A percentile compares a stretch with the other conserved stretches of the same genome.
phyloP scores from a whole-genome alignment of 2,797 vertebrate species.

The Esox lucius region DNA sequence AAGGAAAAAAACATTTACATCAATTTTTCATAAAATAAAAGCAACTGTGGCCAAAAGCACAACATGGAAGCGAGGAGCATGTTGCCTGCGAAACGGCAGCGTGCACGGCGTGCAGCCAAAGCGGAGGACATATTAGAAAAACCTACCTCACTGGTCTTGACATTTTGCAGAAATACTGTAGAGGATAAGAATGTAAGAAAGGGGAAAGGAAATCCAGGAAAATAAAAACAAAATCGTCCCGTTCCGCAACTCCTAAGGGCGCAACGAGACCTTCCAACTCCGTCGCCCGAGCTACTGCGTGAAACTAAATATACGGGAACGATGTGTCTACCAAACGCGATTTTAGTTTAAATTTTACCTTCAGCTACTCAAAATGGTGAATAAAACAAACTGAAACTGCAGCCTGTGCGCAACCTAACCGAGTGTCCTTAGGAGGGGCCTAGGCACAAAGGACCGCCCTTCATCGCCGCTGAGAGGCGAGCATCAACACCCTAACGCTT shows the following conservation, averaged over 20 bases:
- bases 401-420: conserved; percentile 80
- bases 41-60: conserved; percentile 49
- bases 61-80: conserved; percentile 59
- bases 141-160: conserved; percentile 85
- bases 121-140: conserved; percentile 64
- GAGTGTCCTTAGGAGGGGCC: conserved; percentile 62
- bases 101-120: conserved; percentile 52
- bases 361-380: conserved; percentile 85
- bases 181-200: conserved; percentile 73
- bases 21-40: conserved; percentile 63
- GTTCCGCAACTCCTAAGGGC: conserved; percentile 67
- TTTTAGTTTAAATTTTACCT: conserved; percentile 68
- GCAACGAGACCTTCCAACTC: conserved; percentile 65
- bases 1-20: conserved; percentile 36
- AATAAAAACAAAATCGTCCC: conserved; percentile 59
- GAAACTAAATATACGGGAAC: conserved; percentile 61
- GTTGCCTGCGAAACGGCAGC: conserved; percentile 43
- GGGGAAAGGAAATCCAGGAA: conserved; percentile 56
- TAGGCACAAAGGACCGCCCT: conserved; percentile 51
- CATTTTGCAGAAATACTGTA: conserved; percentile 82
- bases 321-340: conserved; percentile 58
- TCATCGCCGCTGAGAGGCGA: conserved; percentile 40
- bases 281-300: conserved; percentile 61
- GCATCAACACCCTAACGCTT: neutral
- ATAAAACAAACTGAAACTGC: conserved; percentile 90